Evolutionary conservation across 2,888 invertebrate species (phyloP), one percentile per base, ranked within the genome.

Genomic region (Steromphala cineraria): DNA sequence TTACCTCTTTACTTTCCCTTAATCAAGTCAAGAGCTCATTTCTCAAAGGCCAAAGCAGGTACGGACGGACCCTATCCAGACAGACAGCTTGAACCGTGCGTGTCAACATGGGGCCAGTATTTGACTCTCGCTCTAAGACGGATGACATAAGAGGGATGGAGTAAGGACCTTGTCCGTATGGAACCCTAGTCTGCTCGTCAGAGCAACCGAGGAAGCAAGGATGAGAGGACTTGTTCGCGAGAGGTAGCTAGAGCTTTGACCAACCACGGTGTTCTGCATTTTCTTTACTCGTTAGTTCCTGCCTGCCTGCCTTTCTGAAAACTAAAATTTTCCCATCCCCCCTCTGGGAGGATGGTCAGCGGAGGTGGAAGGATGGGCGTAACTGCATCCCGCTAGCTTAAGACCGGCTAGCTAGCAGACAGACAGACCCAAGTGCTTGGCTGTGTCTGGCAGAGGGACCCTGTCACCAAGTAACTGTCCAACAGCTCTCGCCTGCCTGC

Each of bases 1-100:
- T 56, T 71, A 71, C 71, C 71, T 71, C 71, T 71, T 31, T 19
- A 71, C 71, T 71, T 71, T 71, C 71, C 71, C 71, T 71, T 71
- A 71, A 71, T 71, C 71, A 71, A 71, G 71, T 71, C 71, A 71
- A 71, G 71, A 71, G 71, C 71, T 71, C 71, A 71, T 71, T 71
- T 71, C 71, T 71, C 71, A 71, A 36, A 71, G 71, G 71, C 71
- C 71, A 71, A 71, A 71, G 71, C n/a, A 71, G 71, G 71, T 71
- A 71, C n/a, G 71, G 67, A 67, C 15, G 28, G 71, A 71, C 71
- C 71, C 71, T 71, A 71, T 71, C 28, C 19, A 71, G 71, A 36
- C 36, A 19, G 71, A 36, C 31, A 36, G 40, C 71, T 71, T 31
- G 71, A 71, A 36, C 36, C 71, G 71, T 71, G 71, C 71, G 71